Base-by-base conservation (phyloP, 2,888 invertebrate species). In the Silvanus unidentatus region DNA sequence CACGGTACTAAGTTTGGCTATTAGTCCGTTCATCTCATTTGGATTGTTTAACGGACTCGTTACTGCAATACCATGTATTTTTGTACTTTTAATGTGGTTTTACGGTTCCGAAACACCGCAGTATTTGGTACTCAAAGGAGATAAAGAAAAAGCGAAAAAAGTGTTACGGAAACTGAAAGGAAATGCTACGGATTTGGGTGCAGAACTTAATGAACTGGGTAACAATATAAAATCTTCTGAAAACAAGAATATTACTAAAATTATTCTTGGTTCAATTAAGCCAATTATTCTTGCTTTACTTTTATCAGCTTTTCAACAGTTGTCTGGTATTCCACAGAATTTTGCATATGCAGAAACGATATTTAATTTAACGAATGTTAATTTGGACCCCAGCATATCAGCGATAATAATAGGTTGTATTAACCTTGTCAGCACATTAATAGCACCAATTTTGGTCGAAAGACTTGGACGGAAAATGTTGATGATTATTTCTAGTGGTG, bases 341-440 rank as follows among this genome's bases (percentile, higher is more conserved):
- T 40, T 49, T 28, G 49, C 45, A n/a, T 51, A 51, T 37, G 45
- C 45, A 9, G 44, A 44, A 2, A 34, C 28, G 10, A 51, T 51
- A 30, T 51, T 49, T 32, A n/a, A 49, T 22, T 37, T 28, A 9
- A 38, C 49, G 11, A 36, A 39, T 6, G 37, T 40, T 4, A 11
- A n/a, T 32, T 11, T 32, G 5, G 11, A n/a, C 8, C 8, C 22
- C 8, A 2, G 4, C 22, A 9, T 79, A 13, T 80, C 84, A 0
- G 82, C 88, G 10, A 89, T 92, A 43, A 80, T 90, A 39, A 79
- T 93, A 42, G 82, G 86, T 10, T 65, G 75, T 12, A 88, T 91
- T 0, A 89, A 91, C 74, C 75, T 89, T 16, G 57, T 77, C 0
- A 83, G 87, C 0, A 89, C 90, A 0, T 74, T 70, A 14, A 73